Evolutionary conservation across 2,797 vertebrate species (phyloP), one percentile per base, ranked within the genome.

Genomic region (Gallinago nigripennis): DNA sequence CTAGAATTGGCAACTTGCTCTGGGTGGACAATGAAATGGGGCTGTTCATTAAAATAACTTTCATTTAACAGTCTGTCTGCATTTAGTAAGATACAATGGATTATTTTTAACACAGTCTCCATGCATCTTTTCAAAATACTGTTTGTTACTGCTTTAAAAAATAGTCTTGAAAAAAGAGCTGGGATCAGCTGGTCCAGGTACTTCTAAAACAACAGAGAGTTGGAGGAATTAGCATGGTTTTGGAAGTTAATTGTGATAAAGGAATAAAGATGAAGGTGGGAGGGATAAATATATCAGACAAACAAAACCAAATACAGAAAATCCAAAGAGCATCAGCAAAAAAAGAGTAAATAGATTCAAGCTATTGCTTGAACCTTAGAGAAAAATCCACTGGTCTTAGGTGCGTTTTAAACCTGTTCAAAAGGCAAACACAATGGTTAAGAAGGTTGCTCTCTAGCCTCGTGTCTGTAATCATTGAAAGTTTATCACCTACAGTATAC

Each of bases 61-160:
- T 96, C 94, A 97, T 96, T 97, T 97, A 96, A 94, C 88, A 95
- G 94, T 60, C 85, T 0, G 6, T 93, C 95, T 91, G 94, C 82
- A 82, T 94, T 97, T 94, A 95, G 31, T 83, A 92, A 95, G 79
- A 89, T 91, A 97, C 95, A 97, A 97, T 96, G 88, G 94, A 82
- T 96, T 97, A 98, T 98, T 98, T 98, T 98, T 97, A 95, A 96
- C 68, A 56, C 48, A 41, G 93, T 95, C 56, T 82, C 88, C 5
- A 11, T 79, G 82, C 21, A 77, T 77, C 61, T 90, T 92, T 88
- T 73, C 45, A 68, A 86, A 76, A 71, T 90, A 72, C 31, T 14
- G 0, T 50, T 94, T 81, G 65, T 23, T 57, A 76, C 60, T 51
- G 53, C 39, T 90, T 79, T 75, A 85, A 92, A 88, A 81, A 85